Evolutionary conservation across 2,113 vertebrate species (phyloP).

Genomic region (Vimba vimba): DNA sequence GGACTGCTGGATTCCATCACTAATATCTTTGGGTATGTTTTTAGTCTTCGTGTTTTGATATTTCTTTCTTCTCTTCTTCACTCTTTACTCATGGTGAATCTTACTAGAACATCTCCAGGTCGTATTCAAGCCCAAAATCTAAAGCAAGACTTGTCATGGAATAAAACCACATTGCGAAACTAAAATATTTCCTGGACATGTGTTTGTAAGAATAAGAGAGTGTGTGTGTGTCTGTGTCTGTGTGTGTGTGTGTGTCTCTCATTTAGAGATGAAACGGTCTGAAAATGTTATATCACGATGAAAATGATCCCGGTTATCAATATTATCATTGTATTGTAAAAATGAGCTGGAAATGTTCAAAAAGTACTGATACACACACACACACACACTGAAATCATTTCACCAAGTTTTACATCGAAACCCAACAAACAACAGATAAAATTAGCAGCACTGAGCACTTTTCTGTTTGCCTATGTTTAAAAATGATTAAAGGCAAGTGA

Average conservation of each 20-base stretch:
- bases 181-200: background rate
- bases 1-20: slow-evolving; percentile 38
- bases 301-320: too few species aligned
- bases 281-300: too few species aligned
- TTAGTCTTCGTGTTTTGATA: background rate
- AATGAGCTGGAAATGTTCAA: too few species aligned
- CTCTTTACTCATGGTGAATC: background rate
- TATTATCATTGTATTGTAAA: too few species aligned
- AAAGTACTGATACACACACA: too few species aligned
- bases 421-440: too few species aligned
- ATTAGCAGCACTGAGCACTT: too few species aligned
- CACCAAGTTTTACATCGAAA: too few species aligned
- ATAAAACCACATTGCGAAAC: background rate
- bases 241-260: background rate
- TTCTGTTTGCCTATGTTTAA: too few species aligned
- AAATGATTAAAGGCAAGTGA: too few species aligned
- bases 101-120: slow-evolving; percentile 14
- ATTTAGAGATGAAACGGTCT: too few species aligned
- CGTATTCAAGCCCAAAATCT: background rate
- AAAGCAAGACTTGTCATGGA: background rate
- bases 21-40: slow-evolving; percentile 25
- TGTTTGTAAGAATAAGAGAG: background rate
- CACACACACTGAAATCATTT: too few species aligned
- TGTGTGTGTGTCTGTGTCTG: background rate
- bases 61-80: background rate